Conservation (phyloP, 2,888 invertebrate species). For the Scaptomyza cyrtandrae region DNA sequence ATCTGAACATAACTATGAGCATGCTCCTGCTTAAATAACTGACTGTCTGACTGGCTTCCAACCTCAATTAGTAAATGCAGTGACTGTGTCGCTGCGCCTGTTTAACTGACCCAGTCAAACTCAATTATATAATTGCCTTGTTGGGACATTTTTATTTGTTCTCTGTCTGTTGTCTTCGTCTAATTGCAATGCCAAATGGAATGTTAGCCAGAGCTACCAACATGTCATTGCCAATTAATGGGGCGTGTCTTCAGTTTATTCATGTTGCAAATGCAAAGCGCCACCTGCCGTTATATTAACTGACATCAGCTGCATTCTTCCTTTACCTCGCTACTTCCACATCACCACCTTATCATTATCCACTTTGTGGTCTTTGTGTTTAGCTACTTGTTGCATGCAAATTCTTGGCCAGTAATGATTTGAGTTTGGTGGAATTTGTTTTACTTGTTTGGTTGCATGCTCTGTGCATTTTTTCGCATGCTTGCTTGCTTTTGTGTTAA, state of each 20-base stretch:
- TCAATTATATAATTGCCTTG: slow-evolving; percentile 70
- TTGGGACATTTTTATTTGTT: neutral
- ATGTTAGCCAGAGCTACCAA: slow-evolving; percentile 7
- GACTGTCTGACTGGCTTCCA: slow-evolving; percentile 17
- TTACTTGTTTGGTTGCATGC: slow-evolving; percentile 17
- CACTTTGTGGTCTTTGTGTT: slow-evolving; percentile 27
- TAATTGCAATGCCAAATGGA: slow-evolving; percentile 29
- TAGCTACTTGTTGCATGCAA: slow-evolving; percentile 43
- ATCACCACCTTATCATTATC: neutral
- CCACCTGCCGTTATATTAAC: slow-evolving; percentile 49
- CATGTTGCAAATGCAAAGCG: slow-evolving; percentile 12
- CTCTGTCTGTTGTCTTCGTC: slow-evolving; percentile 35
- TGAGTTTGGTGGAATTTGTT: slow-evolving; percentile 4
- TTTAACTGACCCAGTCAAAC: slow-evolving; percentile 32
- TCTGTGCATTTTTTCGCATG: slow-evolving; percentile 7
- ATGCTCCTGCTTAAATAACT: slow-evolving; percentile 18
- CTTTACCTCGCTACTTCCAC: neutral
- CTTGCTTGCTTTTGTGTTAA: neutral
- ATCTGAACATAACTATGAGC: slow-evolving; percentile 34
- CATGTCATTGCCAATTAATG: slow-evolving; percentile 51
- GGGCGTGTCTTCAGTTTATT: slow-evolving; percentile 32
- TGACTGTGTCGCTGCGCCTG: slow-evolving; percentile 35
- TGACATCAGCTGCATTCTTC: slow-evolving; percentile 29
- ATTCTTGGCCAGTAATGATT: slow-evolving; percentile 22
- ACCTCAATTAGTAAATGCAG: slow-evolving; percentile 72